These are phyloP conservation scores for Anseranas semipalmata DNA, from an alignment of 2,113 vertebrate species.

Conservation along the genomic window DNA sequence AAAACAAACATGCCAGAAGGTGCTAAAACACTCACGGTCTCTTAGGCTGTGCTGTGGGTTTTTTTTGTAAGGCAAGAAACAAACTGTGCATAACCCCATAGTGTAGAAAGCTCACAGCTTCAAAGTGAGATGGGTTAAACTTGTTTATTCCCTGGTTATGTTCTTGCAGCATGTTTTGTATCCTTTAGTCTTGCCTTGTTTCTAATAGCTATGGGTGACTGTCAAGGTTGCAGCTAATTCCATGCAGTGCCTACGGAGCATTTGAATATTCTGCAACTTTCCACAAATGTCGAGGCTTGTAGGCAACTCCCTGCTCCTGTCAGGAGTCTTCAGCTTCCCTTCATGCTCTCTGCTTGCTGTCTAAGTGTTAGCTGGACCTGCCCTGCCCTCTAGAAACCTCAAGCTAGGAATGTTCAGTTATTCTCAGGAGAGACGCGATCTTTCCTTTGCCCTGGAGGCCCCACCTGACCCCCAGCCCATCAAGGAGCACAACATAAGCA, in stretches of 20 bases:
- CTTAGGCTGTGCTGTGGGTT: not conserved
- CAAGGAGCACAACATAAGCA: not conserved
- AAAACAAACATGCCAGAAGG: not conserved
- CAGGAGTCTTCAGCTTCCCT: not conserved
- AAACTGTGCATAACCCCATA: rapidly evolving
- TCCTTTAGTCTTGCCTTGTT: not conserved
- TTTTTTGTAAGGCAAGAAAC: not conserved
- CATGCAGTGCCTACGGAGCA: not conserved
- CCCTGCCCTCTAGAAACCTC: not conserved
- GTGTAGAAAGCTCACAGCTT: not conserved
- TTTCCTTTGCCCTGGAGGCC: not conserved
- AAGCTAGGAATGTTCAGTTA: not conserved
- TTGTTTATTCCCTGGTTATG: rapidly evolving
- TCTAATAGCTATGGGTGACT: not conserved
- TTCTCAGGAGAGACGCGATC: not conserved
- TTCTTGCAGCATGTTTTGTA: not conserved
- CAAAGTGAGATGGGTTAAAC: not conserved
- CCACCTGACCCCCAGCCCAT: not conserved
- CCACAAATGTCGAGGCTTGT: not conserved
- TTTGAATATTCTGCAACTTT: not conserved
- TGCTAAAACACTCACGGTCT: not conserved
- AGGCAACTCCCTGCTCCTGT: not conserved
- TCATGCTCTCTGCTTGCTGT: not conserved
- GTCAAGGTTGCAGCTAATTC: not conserved
- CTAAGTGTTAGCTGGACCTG: not conserved